Evolutionary conservation across 2,797 vertebrate genomes (phyloP), one percentile per base, ranked within the genome.

Genomic region (Megaceryle alcyon): DNA sequence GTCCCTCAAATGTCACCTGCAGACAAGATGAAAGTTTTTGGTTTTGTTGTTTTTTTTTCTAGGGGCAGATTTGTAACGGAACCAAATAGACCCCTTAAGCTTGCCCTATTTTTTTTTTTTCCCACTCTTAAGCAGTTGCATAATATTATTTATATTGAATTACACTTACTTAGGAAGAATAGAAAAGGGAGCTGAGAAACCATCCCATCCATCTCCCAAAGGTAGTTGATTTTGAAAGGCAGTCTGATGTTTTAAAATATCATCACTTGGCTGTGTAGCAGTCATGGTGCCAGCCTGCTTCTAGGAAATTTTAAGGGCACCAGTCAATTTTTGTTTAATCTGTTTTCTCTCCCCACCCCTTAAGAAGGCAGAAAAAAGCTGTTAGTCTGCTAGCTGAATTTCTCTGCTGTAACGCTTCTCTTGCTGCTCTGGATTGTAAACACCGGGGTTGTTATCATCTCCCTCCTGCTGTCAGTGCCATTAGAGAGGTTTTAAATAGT

Each of bases 1-100:
- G 89, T 82, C 21, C 94, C 88, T 66, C 90, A 96, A 95, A 92
- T 82, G 75, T 90, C 95, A 94, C 94, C 82, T 97, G 90, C 87
- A 66, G 22, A 5, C 7, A 39, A 81, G 72, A 92, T 56, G 46
- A 91, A 88, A 90, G 35, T 15, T 41, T 54, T 49, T 41, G 41
- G 41, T 41, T 85, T 64, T 92, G 59, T 92, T 66, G 92, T 68
- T 86, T 87, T 92, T 53, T 54, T 37, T n/a, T 12, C 75, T 76
- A 53, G 84, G 23, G 77, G 66, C 44, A 90, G 53, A 76, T 94
- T 80, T 71, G n/a, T 71, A 64, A 56, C 86, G 72, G 95, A 95
- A 95, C 89, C 68, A 87, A 93, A 61, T 49, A 92, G 48, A 80
- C 56, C 44, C 65, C 84, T 96, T 92, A 92, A 86, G 44, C 51